phyloP scores from a whole-genome alignment of 2,888 invertebrate genomes.

The Malthinus seriepunctatus region DNA sequence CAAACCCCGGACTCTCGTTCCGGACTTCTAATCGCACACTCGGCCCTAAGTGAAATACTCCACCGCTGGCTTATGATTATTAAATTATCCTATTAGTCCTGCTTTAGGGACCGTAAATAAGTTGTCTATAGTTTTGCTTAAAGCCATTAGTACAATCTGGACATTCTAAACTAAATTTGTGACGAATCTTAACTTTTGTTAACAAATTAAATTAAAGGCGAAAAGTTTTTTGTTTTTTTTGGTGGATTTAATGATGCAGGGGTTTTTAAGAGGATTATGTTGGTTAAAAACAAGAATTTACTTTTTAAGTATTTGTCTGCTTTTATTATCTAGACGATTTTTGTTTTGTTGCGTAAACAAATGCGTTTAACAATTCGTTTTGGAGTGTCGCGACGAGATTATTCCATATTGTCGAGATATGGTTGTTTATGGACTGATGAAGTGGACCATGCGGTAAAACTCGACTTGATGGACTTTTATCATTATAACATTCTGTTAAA shows the following conservation, averaged over 20 bases:
- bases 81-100: slow-evolving; percentile 44
- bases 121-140: slow-evolving; percentile 33
- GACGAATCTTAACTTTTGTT: slow-evolving; percentile 10
- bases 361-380: slow-evolving; percentile 13
- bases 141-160: slow-evolving; percentile 27
- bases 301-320: slow-evolving; percentile 3
- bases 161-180: slow-evolving; percentile 11
- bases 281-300: not conserved
- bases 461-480: slow-evolving; percentile 32
- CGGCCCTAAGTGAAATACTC: slow-evolving; percentile 30
- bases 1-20: slow-evolving; percentile 30
- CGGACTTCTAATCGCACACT: slow-evolving; percentile 28
- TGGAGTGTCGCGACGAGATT: slow-evolving; percentile 17
- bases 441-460: slow-evolving; percentile 28
- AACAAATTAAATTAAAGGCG: not conserved
- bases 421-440: slow-evolving; percentile 33
- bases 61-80: slow-evolving; percentile 43
- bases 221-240: not conserved
- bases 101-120: slow-evolving; percentile 36
- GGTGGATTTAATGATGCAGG: not conserved
- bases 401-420: slow-evolving; percentile 32
- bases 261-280: not conserved
- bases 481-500: slow-evolving; percentile 27
- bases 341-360: slow-evolving; percentile 9
- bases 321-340: slow-evolving; percentile 1